Evolutionary conservation across 2,797 vertebrate genomes (phyloP), one percentile per base, ranked within the genome.

Genomic region (Craterocephalus amniculus): DNA sequence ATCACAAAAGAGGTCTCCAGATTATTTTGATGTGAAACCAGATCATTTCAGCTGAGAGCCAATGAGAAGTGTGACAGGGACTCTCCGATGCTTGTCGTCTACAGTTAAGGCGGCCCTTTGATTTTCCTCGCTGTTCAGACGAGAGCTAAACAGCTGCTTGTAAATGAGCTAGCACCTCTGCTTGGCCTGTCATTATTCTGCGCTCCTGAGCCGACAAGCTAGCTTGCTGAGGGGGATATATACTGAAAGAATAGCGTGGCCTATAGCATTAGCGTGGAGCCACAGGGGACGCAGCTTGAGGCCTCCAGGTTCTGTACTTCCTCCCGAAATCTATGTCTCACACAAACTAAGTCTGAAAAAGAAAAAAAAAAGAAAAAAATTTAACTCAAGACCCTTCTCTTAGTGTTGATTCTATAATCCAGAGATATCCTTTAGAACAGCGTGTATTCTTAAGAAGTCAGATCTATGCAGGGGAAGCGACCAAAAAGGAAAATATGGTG

Each of bases 61-160:
- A 78, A 86, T 83, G 79, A 79, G 81, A 70, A 73, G 80, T 85
- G 87, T 89, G 83, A 84, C 77, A 74, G 82, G 79, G 93, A 91
- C 94, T 91, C 90, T 95, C 92, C 71, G 90, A 94, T 91, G 94
- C 94, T 93, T 95, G 95, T 96, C 96, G 90, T 86, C 92, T 79
- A 81, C 92, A 79, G 91, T 96, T 96, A 96, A 93, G 87, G 62
- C 91, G 84, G 89, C 58, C 58, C 93, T 95, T 93, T 93, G 94
- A 95, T 95, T 95, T 92, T 89, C 87, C 93, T 95, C 45, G 52
- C 95, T 93, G 92, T 59, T 93, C 94, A 94, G 95, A 96, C 92
- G 94, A 93, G 84, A 91, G 92, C 95, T 76, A 94, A 96, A 96
- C 96, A 96, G 95, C 95, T 95, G 95, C 95, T 96, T 96, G 95